Base-by-base conservation (phyloP, 2,888 invertebrate species). In the Rhagonycha lutea region DNA sequence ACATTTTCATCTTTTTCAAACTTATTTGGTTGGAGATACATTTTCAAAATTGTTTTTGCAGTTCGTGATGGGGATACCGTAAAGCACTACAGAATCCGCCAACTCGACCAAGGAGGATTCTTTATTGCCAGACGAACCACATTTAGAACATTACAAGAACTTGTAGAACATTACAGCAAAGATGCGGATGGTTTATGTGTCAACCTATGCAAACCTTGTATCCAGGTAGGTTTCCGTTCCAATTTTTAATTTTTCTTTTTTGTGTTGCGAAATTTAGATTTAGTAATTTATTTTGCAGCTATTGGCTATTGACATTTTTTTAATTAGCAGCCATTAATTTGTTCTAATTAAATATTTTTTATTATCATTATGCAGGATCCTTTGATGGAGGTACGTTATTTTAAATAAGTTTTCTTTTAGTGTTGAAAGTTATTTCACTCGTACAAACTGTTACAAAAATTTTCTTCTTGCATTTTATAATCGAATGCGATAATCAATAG, bases 61-160 rank as follows among this genome's bases (percentile, higher is more conserved):
- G 99, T 99, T 81, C 94, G 99, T 82, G 99, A 99, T 90, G 98
- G 98, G 80, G 99, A 99, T 89, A 98, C 98, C 69, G 99, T 99
- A 78, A 99, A 99, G 88, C 99, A 99, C 90, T 99, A 99, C 90
- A 94, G 99, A 86, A 99, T 99, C 88, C 92, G 99, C 83, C 99
- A 99, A 89, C 90, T 99, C 86, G 99, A 99, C 88, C 98, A 99
- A 88, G 96, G 99, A 78, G 99, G 99, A 72, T 99, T 98, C 91
- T 99, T 98, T 92, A 99, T 99, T 85, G 99, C 99, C 75, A 92
- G 99, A 83, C 92, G 99, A 87, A 98, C 98, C 83, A 98, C 98
- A 80, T 99, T 99, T 91, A 92, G 97, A 83, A 98, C 98, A 12
- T 91, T 99, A 70, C 97, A 98, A 88, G 99, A 99, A 88, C 92